phyloP scores from a whole-genome alignment of 2,888 invertebrate genomes.

The Pantelozetes paolii region DNA sequence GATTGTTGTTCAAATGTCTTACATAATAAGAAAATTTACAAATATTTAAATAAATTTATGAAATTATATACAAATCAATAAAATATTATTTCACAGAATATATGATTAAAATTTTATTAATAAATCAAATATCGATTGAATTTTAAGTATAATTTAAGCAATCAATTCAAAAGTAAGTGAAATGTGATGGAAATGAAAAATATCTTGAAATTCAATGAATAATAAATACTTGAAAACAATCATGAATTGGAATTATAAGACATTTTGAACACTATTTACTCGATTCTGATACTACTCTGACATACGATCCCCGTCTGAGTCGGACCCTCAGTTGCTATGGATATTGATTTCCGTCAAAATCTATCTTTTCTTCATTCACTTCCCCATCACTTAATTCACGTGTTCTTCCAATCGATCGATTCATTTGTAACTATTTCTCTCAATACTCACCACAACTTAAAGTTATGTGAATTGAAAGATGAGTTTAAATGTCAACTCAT shows the following conservation, averaged over 20 bases:
- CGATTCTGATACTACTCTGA: neutral
- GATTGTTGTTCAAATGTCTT: neutral
- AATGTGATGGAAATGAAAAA: no score
- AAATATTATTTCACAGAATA: neutral
- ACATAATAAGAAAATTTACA: neutral
- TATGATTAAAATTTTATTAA: no score
- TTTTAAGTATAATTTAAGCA: no score
- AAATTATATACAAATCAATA: neutral
- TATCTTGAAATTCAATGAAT: neutral
- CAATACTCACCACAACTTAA: neutral
- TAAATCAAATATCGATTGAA: no score
- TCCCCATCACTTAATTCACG: conserved; percentile 23
- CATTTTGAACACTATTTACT: conserved; percentile 11
- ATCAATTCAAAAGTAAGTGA: neutral
- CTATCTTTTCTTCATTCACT: conserved; percentile 1
- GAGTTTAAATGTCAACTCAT: neutral
- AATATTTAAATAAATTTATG: neutral
- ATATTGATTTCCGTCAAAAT: conserved; percentile 27
- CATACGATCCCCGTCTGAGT: neutral
- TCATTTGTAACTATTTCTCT: neutral
- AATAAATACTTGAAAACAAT: neutral
- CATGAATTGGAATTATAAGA: conserved; percentile 21
- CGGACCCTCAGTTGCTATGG: conserved; percentile 25
- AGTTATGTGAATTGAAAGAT: neutral
- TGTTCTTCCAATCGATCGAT: conserved; percentile 24